A percentile compares a stretch with the other conserved stretches of the same genome.
Conservation (phyloP, 2,113 vertebrate genomes). For the Nyctibius bracteatus region DNA sequence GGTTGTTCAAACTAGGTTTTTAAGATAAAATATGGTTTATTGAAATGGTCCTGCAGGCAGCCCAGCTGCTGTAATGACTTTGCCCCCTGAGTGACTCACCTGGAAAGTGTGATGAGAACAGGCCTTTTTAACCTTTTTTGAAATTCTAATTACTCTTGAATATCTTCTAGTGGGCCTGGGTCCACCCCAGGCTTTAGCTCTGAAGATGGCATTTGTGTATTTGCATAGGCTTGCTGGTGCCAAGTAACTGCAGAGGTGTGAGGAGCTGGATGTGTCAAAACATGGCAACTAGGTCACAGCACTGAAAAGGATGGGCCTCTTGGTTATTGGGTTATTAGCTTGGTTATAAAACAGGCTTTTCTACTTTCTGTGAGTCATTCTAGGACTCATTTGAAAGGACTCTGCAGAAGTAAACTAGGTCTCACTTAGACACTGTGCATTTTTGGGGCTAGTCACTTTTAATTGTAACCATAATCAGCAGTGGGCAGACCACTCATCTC, state of each 20-base stretch:
- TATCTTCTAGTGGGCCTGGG: neutral
- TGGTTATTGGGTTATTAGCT: neutral
- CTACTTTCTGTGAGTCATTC: neutral
- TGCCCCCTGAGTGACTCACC: neutral
- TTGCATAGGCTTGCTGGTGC: neutral
- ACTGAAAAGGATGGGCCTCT: neutral
- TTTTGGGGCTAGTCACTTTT: neutral
- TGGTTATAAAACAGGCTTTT: neutral
- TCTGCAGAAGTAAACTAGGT: neutral
- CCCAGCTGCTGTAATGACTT: neutral
- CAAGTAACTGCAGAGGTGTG: neutral
- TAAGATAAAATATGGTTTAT: neutral
- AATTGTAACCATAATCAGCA: neutral
- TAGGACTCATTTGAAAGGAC: neutral
- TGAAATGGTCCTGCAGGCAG: neutral
- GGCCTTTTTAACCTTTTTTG: neutral
- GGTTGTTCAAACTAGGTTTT: neutral
- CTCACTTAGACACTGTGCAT: neutral
- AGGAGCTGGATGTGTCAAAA: neutral
- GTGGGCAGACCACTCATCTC: neutral
- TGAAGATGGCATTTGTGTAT: neutral
- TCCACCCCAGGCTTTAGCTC: neutral
- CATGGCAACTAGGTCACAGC: neutral
- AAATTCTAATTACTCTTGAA: neutral
- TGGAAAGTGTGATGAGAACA: neutral